Conservation (phyloP, 2,888 invertebrate genomes). For the Cyaniris semiargus region DNA sequence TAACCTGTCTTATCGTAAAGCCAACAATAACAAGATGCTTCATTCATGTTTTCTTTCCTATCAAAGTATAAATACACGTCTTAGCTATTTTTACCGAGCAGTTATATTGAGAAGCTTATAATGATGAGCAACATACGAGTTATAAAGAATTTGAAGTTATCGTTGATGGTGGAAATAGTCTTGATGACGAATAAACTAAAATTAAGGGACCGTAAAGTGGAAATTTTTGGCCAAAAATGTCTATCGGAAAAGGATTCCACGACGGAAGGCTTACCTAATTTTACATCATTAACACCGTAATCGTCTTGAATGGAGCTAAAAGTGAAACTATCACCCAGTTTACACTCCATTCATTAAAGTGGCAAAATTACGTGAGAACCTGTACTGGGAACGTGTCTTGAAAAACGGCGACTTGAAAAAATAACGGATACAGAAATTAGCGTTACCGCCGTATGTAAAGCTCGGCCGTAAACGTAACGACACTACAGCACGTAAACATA, state of each 20-base stretch:
- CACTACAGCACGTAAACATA: constrained; percentile 23
- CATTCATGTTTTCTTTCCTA: constrained; percentile 13
- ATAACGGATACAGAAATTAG: constrained; percentile 29
- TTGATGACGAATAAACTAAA: not conserved
- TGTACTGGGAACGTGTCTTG: constrained; percentile 24
- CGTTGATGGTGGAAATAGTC: not conserved
- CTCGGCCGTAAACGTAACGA: constrained; percentile 17
- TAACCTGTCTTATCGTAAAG: not conserved
- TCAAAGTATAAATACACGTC: not conserved
- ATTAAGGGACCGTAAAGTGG: too few relatives aligned
- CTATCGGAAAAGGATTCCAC: not conserved
- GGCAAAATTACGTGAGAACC: constrained; percentile 25
- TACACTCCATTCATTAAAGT: constrained; percentile 25
- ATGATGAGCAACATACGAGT: not conserved
- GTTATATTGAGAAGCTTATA: not conserved
- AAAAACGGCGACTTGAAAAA: constrained; percentile 22
- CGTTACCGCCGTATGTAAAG: constrained; percentile 18
- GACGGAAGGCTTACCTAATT: constrained; percentile 10
- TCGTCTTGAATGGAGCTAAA: constrained; percentile 29
- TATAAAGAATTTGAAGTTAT: not conserved
- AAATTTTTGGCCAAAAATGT: not conserved
- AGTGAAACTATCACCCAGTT: constrained; percentile 30
- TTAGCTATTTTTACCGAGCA: not conserved
- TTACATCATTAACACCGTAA: constrained; percentile 22
- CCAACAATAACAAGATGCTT: constrained; percentile 8